Evolutionary conservation across 37 sponge, comb jelly and placozoan genomes (phyloP).

Genomic region (Haliclona indistincta): DNA sequence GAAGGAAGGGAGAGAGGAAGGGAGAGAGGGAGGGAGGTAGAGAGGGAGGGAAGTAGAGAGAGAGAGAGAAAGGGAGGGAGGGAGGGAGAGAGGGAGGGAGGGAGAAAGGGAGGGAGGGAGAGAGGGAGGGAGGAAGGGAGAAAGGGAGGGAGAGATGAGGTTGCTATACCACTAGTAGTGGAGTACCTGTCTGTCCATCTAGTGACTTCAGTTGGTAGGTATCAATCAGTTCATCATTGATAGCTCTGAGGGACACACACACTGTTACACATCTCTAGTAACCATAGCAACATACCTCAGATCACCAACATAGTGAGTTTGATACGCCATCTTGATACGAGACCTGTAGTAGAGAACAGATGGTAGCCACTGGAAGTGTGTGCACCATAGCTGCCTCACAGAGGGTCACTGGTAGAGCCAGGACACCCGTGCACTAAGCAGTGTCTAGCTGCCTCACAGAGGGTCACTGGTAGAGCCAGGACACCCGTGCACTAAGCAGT

Average conservation of each 20-base stretch:
- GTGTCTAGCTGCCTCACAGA: too few species aligned
- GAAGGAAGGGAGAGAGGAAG: background rate
- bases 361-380: too few species aligned
- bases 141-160: background rate
- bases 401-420: too few species aligned
- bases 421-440: too few species aligned
- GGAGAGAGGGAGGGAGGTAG: background rate
- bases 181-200: conserved; percentile 91
- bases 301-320: conserved; percentile 98
- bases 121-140: background rate
- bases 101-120: background rate
- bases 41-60: background rate
- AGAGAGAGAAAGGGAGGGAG: background rate
- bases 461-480: too few species aligned
- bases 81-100: background rate
- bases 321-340: conserved; percentile 83
- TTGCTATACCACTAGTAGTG: too few species aligned
- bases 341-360: conserved; percentile 33
- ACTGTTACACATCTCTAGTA: background rate
- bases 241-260: conserved; percentile 49
- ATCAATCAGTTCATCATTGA: conserved; percentile 88
- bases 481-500: too few species aligned
- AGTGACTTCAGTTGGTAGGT: conserved; percentile 97
- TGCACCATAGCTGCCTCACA: too few species aligned
- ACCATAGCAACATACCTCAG: conserved; percentile 44